These are phyloP conservation scores for Microtus ochrogaster DNA, from an alignment of 2,113 vertebrate genomes.

Conservation along the genomic window DNA sequence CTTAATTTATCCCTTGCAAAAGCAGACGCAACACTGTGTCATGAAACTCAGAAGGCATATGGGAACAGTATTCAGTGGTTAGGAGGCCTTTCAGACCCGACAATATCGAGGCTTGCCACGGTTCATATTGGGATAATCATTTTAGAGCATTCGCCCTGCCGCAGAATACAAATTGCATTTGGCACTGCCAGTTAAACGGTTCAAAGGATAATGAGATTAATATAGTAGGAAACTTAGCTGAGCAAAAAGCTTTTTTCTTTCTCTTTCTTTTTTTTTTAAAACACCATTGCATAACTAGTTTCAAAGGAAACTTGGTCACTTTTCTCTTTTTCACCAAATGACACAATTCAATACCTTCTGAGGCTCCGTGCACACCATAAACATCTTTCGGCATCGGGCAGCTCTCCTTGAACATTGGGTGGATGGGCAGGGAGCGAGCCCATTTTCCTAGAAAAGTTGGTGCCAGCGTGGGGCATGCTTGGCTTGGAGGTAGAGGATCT, in stretches of 20 bases:
- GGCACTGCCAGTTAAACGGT: conserved; percentile 98
- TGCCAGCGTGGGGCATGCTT: not conserved
- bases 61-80: conserved; percentile 97
- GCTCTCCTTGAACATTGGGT: conserved; percentile 26
- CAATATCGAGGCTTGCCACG: conserved; percentile 98
- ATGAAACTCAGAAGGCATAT: conserved; percentile 99
- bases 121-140: conserved; percentile 99
- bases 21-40: conserved; percentile 99
- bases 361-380: conserved; percentile 60
- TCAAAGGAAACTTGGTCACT: conserved; percentile 83
- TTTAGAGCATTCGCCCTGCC: conserved; percentile 98
- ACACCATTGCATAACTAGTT: conserved; percentile 90
- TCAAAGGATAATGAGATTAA: conserved; percentile 99
- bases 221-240: conserved; percentile 97
- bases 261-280: conserved; percentile 79
- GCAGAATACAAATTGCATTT: conserved; percentile 99
- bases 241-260: conserved; percentile 84
- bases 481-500: not conserved
- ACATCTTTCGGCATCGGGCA: conserved; percentile 18
- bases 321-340: conserved; percentile 71
- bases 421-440: not conserved
- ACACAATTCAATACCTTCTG: conserved; percentile 72
- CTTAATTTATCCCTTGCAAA: conserved; percentile 99
- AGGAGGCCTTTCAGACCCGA: conserved; percentile 97
- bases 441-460: not conserved